These are phyloP conservation scores for Mylabris phalerata DNA, from an alignment of 1,140 invertebrate genomes.

Conservation along the genomic window DNA sequence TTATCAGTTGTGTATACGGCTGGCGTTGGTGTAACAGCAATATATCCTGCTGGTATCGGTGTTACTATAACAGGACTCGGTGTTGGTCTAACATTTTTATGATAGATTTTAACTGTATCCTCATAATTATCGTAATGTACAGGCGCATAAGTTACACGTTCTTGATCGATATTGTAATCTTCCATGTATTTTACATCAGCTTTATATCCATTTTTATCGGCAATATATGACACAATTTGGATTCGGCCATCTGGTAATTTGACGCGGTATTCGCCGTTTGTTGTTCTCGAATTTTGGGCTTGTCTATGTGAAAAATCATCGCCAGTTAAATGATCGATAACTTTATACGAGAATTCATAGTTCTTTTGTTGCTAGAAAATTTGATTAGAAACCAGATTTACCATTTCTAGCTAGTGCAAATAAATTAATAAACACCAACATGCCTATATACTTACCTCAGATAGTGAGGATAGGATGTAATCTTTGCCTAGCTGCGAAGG, in stretches of 20 bases:
- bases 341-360: conserved; percentile 78
- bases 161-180: neutral
- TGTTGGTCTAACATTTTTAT: neutral
- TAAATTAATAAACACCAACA: conserved; percentile 11
- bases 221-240: conserved; percentile 71
- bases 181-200: conserved; percentile 57
- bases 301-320: conserved; percentile 81
- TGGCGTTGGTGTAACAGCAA: neutral
- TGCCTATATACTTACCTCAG: conserved; percentile 8
- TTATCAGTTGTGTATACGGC: neutral
- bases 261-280: conserved; percentile 66
- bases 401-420: conserved; percentile 1
- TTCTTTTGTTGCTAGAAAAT: conserved; percentile 23
- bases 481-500: conserved; percentile 12
- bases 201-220: conserved; percentile 70
- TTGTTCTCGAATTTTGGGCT: conserved; percentile 64
- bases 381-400: neutral
- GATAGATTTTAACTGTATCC: neutral
- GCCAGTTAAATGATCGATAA: conserved; percentile 70
- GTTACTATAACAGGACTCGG: neutral
- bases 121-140: conserved; percentile 13
- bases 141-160: conserved; percentile 1
- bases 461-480: conserved; percentile 17
- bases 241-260: conserved; percentile 65
- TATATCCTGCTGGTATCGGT: neutral